These are phyloP conservation scores for Ammospiza caudacuta DNA, from an alignment of 2,113 vertebrate genomes.

Conservation along the genomic window DNA sequence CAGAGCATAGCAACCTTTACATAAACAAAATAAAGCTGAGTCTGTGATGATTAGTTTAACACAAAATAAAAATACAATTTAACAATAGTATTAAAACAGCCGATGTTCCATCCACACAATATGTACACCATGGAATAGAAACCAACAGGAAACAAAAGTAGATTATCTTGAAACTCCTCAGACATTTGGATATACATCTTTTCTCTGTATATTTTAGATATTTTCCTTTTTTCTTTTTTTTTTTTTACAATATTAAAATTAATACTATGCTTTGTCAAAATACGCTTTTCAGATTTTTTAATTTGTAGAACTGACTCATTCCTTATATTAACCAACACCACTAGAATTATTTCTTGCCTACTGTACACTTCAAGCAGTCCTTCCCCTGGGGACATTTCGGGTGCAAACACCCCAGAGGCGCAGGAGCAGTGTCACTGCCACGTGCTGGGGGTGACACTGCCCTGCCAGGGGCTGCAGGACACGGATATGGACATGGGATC, in stretches of 20 bases:
- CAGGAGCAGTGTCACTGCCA: neutral
- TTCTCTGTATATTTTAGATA: slow-evolving; percentile 56
- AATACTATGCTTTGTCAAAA: slow-evolving; percentile 58
- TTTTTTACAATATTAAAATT: slow-evolving; percentile 62
- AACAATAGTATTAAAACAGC: slow-evolving; percentile 59
- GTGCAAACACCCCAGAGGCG: neutral
- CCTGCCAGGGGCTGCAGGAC: accelerated
- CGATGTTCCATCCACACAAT: slow-evolving; percentile 53
- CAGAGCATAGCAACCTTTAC: slow-evolving; percentile 65
- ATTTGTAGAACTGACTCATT: neutral
- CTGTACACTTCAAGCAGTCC: slow-evolving; percentile 16
- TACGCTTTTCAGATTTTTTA: slow-evolving; percentile 3
- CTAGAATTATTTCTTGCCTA: neutral
- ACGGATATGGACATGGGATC: accelerated
- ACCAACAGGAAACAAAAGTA: slow-evolving; percentile 52
- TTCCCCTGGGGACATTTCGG: neutral
- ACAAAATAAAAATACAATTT: slow-evolving; percentile 72
- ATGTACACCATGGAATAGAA: slow-evolving; percentile 62
- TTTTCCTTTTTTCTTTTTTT: slow-evolving; percentile 33
- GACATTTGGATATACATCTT: slow-evolving; percentile 33
- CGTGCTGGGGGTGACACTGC: neutral
- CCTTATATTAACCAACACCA: neutral
- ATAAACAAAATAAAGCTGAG: slow-evolving; percentile 71
- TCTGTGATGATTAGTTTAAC: slow-evolving; percentile 67
- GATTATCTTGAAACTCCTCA: slow-evolving; percentile 23